A percentile compares a stretch with the other conserved stretches of the same genome.
Evolutionary conservation across 2,888 invertebrate species (phyloP).

Genomic region (Synergus umbraculus): DNA sequence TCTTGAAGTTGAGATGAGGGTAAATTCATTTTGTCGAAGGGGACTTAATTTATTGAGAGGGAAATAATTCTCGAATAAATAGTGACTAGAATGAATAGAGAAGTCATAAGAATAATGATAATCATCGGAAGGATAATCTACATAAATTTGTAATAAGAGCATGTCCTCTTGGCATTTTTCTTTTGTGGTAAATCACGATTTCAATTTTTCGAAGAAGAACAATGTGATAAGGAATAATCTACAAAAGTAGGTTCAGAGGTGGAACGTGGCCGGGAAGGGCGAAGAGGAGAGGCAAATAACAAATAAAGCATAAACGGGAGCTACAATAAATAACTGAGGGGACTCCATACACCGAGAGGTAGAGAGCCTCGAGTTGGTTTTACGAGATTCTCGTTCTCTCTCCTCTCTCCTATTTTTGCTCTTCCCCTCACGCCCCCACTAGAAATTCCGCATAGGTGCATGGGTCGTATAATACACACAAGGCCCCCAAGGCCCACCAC

Average conservation of each 20-base stretch:
- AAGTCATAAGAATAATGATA: background rate
- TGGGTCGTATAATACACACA: constrained; percentile 3
- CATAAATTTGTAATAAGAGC: constrained; percentile 10
- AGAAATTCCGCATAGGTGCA: constrained; percentile 49
- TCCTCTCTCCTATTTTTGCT: constrained; percentile 22
- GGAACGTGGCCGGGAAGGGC: constrained; percentile 53
- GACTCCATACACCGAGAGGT: constrained; percentile 50
- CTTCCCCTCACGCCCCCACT: constrained; percentile 44
- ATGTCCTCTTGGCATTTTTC: background rate
- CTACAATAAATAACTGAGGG: constrained; percentile 69
- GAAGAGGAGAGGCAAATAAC: constrained; percentile 57
- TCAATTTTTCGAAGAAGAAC: constrained; percentile 45
- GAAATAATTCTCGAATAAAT: background rate
- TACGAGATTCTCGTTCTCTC: constrained; percentile 24
- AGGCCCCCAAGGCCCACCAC: constrained; percentile 2
- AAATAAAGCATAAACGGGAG: constrained; percentile 71
- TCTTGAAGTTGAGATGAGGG: background rate
- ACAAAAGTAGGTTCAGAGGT: constrained; percentile 48
- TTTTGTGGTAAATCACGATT: constrained; percentile 43
- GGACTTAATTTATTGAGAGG: background rate
- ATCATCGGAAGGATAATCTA: background rate
- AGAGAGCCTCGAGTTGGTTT: constrained; percentile 37
- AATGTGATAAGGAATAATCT: constrained; percentile 51
- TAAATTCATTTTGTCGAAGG: background rate
- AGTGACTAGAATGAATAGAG: background rate